Conservation (phyloP, 2,113 vertebrate species). For the Corythoichthys haematopterus region DNA sequence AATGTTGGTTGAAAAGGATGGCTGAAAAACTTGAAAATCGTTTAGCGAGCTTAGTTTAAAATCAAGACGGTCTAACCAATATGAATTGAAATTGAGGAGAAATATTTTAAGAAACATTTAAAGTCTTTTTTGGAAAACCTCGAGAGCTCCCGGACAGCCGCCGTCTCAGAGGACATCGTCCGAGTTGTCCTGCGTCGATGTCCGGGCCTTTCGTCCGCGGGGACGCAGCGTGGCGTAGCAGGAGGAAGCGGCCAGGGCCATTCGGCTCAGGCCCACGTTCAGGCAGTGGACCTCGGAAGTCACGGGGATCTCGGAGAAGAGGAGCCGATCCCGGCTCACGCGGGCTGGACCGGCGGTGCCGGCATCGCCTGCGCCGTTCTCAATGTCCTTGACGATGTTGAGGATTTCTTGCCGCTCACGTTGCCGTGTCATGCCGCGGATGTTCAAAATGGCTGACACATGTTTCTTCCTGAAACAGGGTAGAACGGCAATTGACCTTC, state of each 20-base stretch:
- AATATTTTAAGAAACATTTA: background rate
- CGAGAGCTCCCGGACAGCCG: background rate
- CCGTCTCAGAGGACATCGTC: slow-evolving; percentile 55
- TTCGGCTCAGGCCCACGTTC: slow-evolving; percentile 70
- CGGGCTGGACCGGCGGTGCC: slow-evolving; percentile 18
- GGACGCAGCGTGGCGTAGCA: slow-evolving; percentile 63
- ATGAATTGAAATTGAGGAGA: no score
- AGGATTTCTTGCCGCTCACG: slow-evolving; percentile 80
- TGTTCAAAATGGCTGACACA: slow-evolving; percentile 80
- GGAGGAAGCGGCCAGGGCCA: slow-evolving; percentile 68
- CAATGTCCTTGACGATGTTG: slow-evolving; percentile 79
- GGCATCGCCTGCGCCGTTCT: slow-evolving; percentile 40
- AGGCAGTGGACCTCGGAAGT: slow-evolving; percentile 78
- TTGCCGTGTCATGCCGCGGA: slow-evolving; percentile 76
- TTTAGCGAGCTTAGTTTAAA: no score
- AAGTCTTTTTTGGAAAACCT: background rate
- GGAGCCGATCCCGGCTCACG: slow-evolving; percentile 62
- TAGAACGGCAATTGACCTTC: no score
- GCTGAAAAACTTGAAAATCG: no score
- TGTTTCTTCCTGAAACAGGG: slow-evolving; percentile 76
- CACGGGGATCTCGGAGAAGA: slow-evolving; percentile 80
- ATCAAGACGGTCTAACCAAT: no score
- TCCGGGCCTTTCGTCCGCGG: slow-evolving; percentile 36
- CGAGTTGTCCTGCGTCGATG: slow-evolving; percentile 37
- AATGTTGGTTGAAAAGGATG: no score